These are phyloP conservation scores for Agrenia bidenticulata DNA, from an alignment of 2,888 invertebrate genomes.

Conservation along the genomic window DNA sequence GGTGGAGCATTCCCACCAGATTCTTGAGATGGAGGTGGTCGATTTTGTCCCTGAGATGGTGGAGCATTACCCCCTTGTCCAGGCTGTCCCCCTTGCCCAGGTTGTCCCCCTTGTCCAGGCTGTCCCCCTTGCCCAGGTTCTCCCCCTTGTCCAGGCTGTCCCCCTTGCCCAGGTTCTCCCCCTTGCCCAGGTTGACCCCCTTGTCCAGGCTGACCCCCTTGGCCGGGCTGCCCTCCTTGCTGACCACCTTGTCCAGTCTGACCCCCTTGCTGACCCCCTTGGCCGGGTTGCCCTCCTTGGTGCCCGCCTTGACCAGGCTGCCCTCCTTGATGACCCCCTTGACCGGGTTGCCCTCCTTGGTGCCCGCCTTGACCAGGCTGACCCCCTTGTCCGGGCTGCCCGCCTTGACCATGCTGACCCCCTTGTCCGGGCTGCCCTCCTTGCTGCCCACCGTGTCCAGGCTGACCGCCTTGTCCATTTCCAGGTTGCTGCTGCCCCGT, in stretches of 20 bases:
- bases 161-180: slow-evolving; percentile 4
- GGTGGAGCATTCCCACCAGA: slow-evolving; percentile 11
- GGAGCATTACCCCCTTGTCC: background rate
- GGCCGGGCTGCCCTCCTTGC: background rate
- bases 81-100: background rate
- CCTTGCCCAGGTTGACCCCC: background rate
- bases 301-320: slow-evolving; percentile 10
- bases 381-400: slow-evolving; percentile 8
- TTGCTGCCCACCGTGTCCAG: slow-evolving; percentile 7
- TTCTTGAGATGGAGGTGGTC: slow-evolving; percentile 14
- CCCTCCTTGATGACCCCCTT: background rate
- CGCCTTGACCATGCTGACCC: slow-evolving; percentile 1
- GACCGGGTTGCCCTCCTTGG: background rate
- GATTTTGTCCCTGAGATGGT: background rate
- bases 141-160: slow-evolving; percentile 7
- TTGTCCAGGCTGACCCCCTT: background rate
- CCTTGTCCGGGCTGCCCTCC: background rate
- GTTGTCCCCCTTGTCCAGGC: background rate
- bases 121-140: too few species aligned
- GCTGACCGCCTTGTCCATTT: slow-evolving; percentile 17
- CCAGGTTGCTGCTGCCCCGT: background rate
- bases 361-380: slow-evolving; percentile 8
- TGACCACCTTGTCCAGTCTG: slow-evolving; percentile 15
- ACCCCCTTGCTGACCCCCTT: background rate
- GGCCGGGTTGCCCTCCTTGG: slow-evolving; percentile 5